Conservation (phyloP, 2,888 invertebrate genomes). For the Onthophagus sagittarius region DNA sequence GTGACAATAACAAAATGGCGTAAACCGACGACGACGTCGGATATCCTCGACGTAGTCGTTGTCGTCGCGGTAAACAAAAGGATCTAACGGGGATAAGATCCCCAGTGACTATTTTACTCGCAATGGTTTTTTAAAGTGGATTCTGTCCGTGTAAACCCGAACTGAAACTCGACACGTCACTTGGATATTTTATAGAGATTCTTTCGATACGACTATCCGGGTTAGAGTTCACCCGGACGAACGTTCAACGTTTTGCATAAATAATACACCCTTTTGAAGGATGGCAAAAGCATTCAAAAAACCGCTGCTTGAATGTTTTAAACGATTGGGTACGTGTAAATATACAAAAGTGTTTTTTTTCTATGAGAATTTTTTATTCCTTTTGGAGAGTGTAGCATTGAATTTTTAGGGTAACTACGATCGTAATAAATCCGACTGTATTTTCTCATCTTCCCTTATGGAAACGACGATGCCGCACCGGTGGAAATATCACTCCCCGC, state of each 20-base stretch:
- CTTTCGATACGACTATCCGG: neutral
- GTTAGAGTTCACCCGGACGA: neutral
- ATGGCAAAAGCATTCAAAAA: neutral
- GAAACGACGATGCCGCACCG: neutral
- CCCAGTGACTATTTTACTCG: neutral
- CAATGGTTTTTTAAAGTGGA: neutral
- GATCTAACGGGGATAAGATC: neutral
- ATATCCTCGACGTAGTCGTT: no score
- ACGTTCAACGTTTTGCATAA: neutral
- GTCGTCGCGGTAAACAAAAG: neutral
- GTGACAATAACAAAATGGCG: neutral
- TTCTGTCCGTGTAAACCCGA: neutral
- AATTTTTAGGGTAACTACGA: neutral
- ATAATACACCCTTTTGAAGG: neutral
- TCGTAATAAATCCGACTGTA: neutral
- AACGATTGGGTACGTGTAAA: neutral
- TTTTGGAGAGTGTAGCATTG: neutral
- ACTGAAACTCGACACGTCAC: neutral
- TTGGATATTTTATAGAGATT: neutral
- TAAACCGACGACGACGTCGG: neutral
- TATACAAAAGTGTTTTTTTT: neutral
- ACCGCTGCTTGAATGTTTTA: neutral
- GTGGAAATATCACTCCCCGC: neutral
- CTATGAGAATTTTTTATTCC: neutral
- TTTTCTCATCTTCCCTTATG: neutral